These are phyloP conservation scores for Philaenus spumarius DNA, from an alignment of 1,140 invertebrate genomes.

Conservation along the genomic window DNA sequence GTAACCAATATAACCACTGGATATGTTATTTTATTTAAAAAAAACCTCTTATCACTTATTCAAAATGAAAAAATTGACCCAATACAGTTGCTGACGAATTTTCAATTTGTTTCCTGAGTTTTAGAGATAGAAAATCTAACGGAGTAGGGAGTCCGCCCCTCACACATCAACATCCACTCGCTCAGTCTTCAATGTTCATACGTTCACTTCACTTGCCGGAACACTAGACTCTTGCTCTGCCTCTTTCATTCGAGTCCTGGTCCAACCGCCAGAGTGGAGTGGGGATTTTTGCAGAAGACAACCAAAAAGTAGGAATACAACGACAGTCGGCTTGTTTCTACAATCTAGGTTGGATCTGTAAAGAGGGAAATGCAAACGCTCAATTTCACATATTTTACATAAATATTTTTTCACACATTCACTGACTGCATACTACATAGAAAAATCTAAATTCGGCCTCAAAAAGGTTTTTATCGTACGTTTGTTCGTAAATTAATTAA, in stretches of 20 bases:
- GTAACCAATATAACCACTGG: constrained; percentile 20
- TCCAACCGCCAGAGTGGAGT: constrained; percentile 19
- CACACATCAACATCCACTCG: constrained; percentile 15
- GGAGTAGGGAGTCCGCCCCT: constrained; percentile 14
- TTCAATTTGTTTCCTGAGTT: constrained; percentile 15
- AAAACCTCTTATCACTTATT: not conserved
- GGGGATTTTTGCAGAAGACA: constrained; percentile 17
- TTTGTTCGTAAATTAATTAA: too few relatives aligned
- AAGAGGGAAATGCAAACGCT: constrained; percentile 7
- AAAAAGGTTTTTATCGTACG: too few relatives aligned
- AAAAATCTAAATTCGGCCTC: too few relatives aligned
- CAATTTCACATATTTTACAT: not conserved
- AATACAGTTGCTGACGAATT: constrained; percentile 6
- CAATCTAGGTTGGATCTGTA: constrained; percentile 22
- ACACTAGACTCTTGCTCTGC: constrained; percentile 5
- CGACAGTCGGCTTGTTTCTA: constrained; percentile 19
- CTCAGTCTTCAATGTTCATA: constrained; percentile 13
- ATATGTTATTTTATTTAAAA: constrained; percentile 15
- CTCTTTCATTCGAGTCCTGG: constrained; percentile 7
- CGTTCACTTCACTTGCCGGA: constrained; percentile 14
- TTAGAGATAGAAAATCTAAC: constrained; percentile 16
- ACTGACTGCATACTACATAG: not conserved
- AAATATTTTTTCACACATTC: not conserved
- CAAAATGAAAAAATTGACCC: not conserved
- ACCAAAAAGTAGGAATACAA: constrained; percentile 22